A percentile compares a stretch with the other conserved stretches of the same genome.
Conservation (phyloP, 2,113 vertebrate species). For the Chelonoidis abingdonii region DNA sequence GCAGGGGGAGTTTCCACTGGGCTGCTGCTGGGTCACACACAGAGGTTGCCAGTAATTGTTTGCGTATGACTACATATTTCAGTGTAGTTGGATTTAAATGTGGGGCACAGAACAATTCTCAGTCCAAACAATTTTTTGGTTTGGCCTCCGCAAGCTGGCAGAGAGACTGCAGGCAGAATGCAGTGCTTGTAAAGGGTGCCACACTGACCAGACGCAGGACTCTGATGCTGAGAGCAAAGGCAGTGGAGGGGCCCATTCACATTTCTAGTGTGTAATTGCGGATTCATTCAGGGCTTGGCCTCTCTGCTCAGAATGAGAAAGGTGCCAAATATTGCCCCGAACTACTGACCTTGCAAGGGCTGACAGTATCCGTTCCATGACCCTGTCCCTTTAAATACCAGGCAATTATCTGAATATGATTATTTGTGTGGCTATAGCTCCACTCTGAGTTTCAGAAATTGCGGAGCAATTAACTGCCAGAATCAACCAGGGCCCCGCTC, state of each 20-base stretch:
- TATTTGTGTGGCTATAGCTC: background rate
- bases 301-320: background rate
- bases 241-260: background rate
- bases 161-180: rapidly evolving
- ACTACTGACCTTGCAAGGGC: background rate
- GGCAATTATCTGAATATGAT: background rate
- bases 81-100: background rate
- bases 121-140: background rate
- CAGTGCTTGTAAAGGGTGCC: background rate
- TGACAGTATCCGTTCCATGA: background rate
- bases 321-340: background rate
- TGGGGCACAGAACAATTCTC: background rate
- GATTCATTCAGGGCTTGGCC: background rate
- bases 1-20: background rate
- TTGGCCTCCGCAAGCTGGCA: background rate
- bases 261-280: rapidly evolving
- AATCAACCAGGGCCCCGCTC: background rate
- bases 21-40: background rate
- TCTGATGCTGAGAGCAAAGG: background rate
- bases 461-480: constrained; percentile 46
- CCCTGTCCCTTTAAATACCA: background rate
- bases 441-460: background rate
- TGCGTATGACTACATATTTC: background rate
- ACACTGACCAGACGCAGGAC: rapidly evolving
- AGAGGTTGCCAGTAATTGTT: background rate